Conservation (phyloP, 37 sponge, comb jelly and placozoan species). For the Theonella swinhoei region DNA sequence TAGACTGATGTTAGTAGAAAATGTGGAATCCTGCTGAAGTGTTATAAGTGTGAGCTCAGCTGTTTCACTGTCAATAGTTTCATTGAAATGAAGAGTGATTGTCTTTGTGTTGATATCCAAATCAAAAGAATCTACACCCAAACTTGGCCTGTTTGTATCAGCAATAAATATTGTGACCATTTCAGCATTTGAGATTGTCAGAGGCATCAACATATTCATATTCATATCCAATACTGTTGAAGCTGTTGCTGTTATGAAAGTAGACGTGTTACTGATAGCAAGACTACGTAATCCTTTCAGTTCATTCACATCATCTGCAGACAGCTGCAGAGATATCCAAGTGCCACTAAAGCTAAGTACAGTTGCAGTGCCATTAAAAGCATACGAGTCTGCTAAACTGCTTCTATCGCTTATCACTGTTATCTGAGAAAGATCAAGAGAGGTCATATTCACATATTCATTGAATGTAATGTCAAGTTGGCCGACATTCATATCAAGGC, state of each 20-base stretch:
- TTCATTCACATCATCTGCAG: constrained; percentile 70
- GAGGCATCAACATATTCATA: constrained; percentile 49
- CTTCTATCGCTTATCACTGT: constrained; percentile 32
- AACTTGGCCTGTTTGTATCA: constrained; percentile 57
- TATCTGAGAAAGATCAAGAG: constrained; percentile 48
- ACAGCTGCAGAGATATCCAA: constrained; percentile 36
- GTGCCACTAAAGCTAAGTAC: constrained; percentile 11
- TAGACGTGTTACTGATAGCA: constrained; percentile 67
- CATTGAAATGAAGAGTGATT: constrained; percentile 64
- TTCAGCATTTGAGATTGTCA: constrained; percentile 22
- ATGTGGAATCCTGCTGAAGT: constrained; percentile 39
- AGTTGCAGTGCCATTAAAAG: constrained; percentile 16
- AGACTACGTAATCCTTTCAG: constrained; percentile 63
- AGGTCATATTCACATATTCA: constrained; percentile 60
- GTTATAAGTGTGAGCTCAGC: constrained; percentile 25
- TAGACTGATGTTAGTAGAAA: constrained; percentile 11
- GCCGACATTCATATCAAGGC: constrained; percentile 74
- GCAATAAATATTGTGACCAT: constrained; percentile 19
- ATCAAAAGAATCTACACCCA: constrained; percentile 37
- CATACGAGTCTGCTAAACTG: constrained; percentile 25
- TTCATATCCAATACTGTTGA: constrained; percentile 65
- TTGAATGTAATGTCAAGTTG: constrained; percentile 55
- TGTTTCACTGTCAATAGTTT: constrained; percentile 55
- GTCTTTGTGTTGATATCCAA: constrained; percentile 52
- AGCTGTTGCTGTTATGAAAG: constrained; percentile 43